A percentile compares a stretch with the other conserved stretches of the same genome.
Conservation (phyloP, 2,888 invertebrate species). For the Caenorhabditis japonica region DNA sequence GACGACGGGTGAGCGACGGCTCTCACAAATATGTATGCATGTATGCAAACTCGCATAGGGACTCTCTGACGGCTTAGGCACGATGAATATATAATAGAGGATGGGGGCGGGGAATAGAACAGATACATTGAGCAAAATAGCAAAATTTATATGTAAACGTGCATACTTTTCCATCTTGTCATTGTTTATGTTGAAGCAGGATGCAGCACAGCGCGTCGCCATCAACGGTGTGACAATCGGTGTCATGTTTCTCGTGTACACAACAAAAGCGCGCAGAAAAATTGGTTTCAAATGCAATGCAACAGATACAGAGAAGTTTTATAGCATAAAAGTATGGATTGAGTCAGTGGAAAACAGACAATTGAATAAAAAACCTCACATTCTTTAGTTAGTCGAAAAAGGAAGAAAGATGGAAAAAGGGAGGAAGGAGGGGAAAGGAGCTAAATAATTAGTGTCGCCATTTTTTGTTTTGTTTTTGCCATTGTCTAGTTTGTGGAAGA, state of each 20-base stretch:
- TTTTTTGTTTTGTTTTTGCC: too few species aligned
- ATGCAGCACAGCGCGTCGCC: too few species aligned
- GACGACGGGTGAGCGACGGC: neutral
- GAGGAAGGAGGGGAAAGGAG: conserved; percentile 7
- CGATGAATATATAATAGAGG: conserved; percentile 27
- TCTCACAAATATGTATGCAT: conserved; percentile 31
- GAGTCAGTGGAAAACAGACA: conserved; percentile 25
- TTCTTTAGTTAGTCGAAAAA: conserved; percentile 17
- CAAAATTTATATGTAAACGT: too few species aligned
- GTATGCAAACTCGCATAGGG: conserved; percentile 39
- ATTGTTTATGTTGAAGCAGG: too few species aligned
- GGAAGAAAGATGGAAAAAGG: too few species aligned
- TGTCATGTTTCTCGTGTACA: conserved; percentile 12
- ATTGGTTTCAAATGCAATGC: neutral
- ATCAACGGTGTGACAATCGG: conserved; percentile 27
- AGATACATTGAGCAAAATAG: too few species aligned
- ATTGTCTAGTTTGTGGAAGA: too few species aligned
- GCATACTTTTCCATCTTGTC: too few species aligned
- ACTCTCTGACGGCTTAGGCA: conserved; percentile 14
- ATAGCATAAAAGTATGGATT: neutral
- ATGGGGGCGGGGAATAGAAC: neutral
- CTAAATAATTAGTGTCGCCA: conserved; percentile 20
- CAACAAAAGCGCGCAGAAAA: too few species aligned
- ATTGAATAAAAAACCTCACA: conserved; percentile 43
- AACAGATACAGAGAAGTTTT: too few species aligned